phyloP scores from a whole-genome alignment of 2,888 invertebrate species.

The Microchrysa polita region DNA sequence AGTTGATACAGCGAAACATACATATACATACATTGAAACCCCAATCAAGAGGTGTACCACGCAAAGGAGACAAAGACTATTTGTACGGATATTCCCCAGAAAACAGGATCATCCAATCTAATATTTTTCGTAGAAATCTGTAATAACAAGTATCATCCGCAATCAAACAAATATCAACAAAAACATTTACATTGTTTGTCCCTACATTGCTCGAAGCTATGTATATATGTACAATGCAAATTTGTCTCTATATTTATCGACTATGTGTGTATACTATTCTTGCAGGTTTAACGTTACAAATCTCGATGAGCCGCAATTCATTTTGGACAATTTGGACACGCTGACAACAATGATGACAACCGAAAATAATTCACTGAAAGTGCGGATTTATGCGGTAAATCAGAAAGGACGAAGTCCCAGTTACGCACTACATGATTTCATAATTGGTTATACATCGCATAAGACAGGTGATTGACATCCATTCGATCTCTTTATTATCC shows the following conservation, averaged over 20 bases:
- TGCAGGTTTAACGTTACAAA: constrained; percentile 63
- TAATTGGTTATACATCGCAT: constrained; percentile 79
- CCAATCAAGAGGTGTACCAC: no score
- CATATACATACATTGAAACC: no score
- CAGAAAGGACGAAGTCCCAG: constrained; percentile 82
- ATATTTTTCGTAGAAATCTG: no score
- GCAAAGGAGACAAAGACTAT: no score
- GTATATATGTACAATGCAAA: not conserved
- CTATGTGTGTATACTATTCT: no score
- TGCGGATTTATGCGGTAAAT: constrained; percentile 82
- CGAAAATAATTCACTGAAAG: constrained; percentile 81
- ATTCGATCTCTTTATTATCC: no score
- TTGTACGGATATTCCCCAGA: no score
- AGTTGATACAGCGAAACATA: no score
- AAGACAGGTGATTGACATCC: constrained; percentile 66
- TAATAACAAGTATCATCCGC: no score
- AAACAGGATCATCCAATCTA: no score
- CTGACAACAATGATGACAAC: constrained; percentile 80
- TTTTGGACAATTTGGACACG: constrained; percentile 70
- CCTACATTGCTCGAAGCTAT: not conserved
- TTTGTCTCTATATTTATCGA: not conserved
- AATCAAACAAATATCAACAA: not conserved
- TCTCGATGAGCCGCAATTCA: constrained; percentile 62
- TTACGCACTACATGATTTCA: constrained; percentile 77
- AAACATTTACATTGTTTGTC: not conserved